Evolutionary conservation across 2,888 invertebrate species (phyloP).

Genomic region (Apodemia hepburni): DNA sequence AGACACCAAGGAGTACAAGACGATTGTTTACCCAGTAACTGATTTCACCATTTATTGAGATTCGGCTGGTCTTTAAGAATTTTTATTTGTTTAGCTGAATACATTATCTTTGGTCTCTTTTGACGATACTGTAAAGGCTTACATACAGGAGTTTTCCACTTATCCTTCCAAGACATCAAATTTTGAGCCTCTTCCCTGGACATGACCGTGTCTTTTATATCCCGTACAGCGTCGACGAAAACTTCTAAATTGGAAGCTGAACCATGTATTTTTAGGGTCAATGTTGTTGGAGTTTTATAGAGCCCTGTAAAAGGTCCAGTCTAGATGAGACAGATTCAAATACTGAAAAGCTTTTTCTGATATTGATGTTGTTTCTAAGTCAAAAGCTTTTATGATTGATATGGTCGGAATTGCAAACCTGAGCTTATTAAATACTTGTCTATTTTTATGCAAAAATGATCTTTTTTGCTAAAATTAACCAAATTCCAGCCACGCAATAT

Average conservation of each 20-base stretch:
- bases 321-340: not conserved
- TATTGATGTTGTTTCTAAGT: not conserved
- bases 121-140: not conserved
- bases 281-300: not conserved
- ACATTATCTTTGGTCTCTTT: not conserved
- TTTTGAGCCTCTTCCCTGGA: not conserved
- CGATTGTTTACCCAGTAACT: not conserved
- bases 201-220: not conserved
- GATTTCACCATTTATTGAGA: not conserved
- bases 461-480: not conserved
- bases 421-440: not conserved
- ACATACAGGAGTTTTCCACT: not conserved
- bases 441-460: not conserved
- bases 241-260: not conserved
- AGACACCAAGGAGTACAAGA: no score
- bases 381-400: not conserved
- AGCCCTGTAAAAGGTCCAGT: not conserved
- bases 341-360: not conserved
- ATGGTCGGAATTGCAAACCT: not conserved
- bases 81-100: not conserved
- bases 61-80: not conserved
- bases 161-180: not conserved
- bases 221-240: not conserved
- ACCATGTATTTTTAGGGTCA: not conserved
- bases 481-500: not conserved